Evolutionary conservation across 2,113 vertebrate genomes (phyloP).

Genomic region (Poecile atricapillus): DNA sequence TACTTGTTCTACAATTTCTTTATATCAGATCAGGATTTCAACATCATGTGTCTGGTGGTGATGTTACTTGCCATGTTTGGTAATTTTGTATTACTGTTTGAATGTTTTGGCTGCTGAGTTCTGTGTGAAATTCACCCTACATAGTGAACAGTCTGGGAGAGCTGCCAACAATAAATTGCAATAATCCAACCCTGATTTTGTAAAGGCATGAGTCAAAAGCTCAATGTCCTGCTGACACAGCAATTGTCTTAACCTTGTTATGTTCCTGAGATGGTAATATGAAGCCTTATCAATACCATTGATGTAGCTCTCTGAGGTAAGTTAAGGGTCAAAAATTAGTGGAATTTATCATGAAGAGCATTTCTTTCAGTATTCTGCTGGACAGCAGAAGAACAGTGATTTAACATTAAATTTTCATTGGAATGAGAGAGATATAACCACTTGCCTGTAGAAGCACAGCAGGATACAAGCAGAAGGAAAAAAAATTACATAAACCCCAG

Average conservation of each 20-base stretch:
- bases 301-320: slow-evolving; percentile 62
- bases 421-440: slow-evolving; percentile 39
- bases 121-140: slow-evolving; percentile 52
- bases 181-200: slow-evolving; percentile 72
- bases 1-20: neutral
- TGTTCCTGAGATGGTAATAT: slow-evolving; percentile 67
- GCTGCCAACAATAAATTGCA: slow-evolving; percentile 73
- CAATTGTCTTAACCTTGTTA: slow-evolving; percentile 74
- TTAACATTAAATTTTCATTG: slow-evolving; percentile 45
- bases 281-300: slow-evolving; percentile 73
- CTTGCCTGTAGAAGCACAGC: neutral
- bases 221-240: slow-evolving; percentile 74
- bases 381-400: slow-evolving; percentile 50
- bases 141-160: slow-evolving; percentile 66
- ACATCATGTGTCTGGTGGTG: neutral
- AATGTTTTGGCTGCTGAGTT: slow-evolving; percentile 29
- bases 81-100: slow-evolving; percentile 47
- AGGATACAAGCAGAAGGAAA: neutral
- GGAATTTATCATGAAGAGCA: slow-evolving; percentile 63
- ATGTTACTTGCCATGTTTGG: neutral
- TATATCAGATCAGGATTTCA: slow-evolving; percentile 13
- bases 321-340: slow-evolving; percentile 70
- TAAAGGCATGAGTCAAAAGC: slow-evolving; percentile 73
- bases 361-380: slow-evolving; percentile 37
- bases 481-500: neutral